Conservation (phyloP, 2,797 vertebrate genomes). For the Muraenolepis orangiensis region DNA sequence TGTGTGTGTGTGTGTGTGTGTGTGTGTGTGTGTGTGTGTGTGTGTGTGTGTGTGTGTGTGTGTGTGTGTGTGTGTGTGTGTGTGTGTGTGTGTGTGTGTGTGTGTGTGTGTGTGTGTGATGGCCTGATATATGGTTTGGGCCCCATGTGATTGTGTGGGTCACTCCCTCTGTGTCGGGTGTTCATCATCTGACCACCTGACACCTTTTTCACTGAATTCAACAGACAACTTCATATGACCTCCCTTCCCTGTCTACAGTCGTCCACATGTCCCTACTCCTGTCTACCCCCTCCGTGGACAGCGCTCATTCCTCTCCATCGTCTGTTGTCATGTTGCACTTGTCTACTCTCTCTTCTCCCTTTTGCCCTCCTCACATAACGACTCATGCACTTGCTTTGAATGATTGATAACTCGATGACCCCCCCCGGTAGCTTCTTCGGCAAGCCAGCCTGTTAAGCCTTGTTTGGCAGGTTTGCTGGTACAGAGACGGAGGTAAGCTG, state of each 20-base stretch:
- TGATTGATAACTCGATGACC: conserved; percentile 57
- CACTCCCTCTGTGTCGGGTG: conserved; percentile 6
- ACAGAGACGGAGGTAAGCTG: conserved; percentile 62
- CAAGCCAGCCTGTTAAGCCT: conserved; percentile 51
- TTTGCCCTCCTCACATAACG: conserved; percentile 36
- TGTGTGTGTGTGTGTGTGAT: not conserved
- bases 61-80: not conserved
- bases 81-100: not conserved
- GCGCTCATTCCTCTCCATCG: conserved; percentile 31
- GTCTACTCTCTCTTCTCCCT: conserved; percentile 26
- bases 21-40: conserved; percentile 2
- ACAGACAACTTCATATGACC: not conserved
- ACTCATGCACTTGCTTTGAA: conserved; percentile 58
- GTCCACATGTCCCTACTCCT: not conserved
- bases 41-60: not conserved
- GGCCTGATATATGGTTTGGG: not conserved
- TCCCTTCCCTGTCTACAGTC: not conserved
- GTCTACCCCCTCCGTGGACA: not conserved
- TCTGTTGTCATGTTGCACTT: conserved; percentile 11
- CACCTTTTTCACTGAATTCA: not conserved
- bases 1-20: not conserved
- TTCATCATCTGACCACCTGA: not conserved
- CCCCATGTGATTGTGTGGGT: not conserved
- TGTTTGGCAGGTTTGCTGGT: conserved; percentile 10
- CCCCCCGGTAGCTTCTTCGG: conserved; percentile 57